A percentile compares a stretch with the other conserved stretches of the same genome.
Evolutionary conservation across 2,888 invertebrate genomes (phyloP).

Genomic region (Arrhopalites spinosus): DNA sequence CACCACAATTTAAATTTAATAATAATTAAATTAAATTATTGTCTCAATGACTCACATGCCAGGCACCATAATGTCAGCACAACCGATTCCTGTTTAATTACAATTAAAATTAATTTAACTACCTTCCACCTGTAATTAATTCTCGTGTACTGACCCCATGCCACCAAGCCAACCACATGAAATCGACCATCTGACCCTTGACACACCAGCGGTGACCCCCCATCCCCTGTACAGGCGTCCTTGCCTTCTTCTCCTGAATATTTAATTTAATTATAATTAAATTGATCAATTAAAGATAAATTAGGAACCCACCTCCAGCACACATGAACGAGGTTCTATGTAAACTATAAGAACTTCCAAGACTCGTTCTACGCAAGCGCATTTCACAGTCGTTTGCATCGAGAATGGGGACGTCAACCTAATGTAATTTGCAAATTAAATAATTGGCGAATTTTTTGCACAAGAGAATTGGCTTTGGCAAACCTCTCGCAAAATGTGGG

Average conservation of each 20-base stretch:
- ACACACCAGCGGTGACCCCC: constrained; percentile 74
- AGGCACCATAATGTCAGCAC: constrained; percentile 72
- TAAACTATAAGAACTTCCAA: constrained; percentile 68
- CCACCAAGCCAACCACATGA: constrained; percentile 70
- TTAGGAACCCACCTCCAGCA: constrained; percentile 69
- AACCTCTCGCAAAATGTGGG: constrained; percentile 71
- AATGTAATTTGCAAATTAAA: no score
- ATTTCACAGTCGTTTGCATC: constrained; percentile 69
- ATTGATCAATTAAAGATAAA: constrained; percentile 56
- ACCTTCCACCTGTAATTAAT: constrained; percentile 64
- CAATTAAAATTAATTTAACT: not conserved
- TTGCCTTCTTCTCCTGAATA: constrained; percentile 65
- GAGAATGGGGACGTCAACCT: constrained; percentile 73
- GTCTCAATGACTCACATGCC: constrained; percentile 67
- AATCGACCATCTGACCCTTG: constrained; percentile 64
- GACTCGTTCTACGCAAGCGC: constrained; percentile 68
- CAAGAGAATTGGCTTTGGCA: no score
- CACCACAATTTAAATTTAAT: no score
- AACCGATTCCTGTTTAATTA: constrained; percentile 57
- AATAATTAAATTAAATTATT: no score
- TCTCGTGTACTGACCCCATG: constrained; percentile 65
- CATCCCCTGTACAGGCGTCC: constrained; percentile 80
- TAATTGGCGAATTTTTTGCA: no score
- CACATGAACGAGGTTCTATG: constrained; percentile 74
- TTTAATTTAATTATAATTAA: no score